Base-by-base conservation (phyloP, 2,113 vertebrate genomes). In the Mormyrus iriodes region DNA sequence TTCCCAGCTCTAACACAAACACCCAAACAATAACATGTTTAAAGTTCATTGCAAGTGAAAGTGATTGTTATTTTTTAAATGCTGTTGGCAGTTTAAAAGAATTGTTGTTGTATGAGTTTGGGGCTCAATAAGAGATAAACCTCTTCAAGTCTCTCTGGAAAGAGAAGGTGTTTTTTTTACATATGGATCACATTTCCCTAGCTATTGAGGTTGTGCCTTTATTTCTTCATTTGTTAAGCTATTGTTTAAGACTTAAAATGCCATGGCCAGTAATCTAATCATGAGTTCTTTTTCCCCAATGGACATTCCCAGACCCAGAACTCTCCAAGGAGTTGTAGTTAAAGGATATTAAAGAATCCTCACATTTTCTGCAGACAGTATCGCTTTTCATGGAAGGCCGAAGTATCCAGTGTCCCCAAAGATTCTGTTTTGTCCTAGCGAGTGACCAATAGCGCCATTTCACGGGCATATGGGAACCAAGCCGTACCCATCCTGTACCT, bases 251-350 rank as follows among this genome's bases (percentile, higher is more conserved):
- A 96, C 95, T 95, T 92, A 95, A 96, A 95, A 95, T 95, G 94
- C 95, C 90, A 93, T 95, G 94, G 95, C 91, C 92, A 90, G 90
- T 96, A 96, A 96, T 96, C 94, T 94, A 96, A 95, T 96, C 95
- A 94, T 76, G 92, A 84, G 90, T 88, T 92, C 91, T 92, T 55
- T 91, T 90, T 90, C 89, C 88, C 88, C 88, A 51, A 69, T 58
- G 35, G 55, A 89, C 90, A 53, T 86, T 91, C 92, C 91, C 92
- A 92, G 94, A 95, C 91, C 91, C 92, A 92, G 94, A 95, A 95
- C 95, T 93, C 95, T 96, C 94, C 93, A 91, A 94, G 94, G 94
- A 95, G 92, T 92, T 89, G 91, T 93, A 93, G 92, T 93, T 91
- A 93, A 94, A 92, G 91, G 92, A 95, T 95, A 94, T 96, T 95